These are phyloP conservation scores for Anguilla japonica DNA, from an alignment of 2,113 vertebrate species.

Conservation along the genomic window DNA sequence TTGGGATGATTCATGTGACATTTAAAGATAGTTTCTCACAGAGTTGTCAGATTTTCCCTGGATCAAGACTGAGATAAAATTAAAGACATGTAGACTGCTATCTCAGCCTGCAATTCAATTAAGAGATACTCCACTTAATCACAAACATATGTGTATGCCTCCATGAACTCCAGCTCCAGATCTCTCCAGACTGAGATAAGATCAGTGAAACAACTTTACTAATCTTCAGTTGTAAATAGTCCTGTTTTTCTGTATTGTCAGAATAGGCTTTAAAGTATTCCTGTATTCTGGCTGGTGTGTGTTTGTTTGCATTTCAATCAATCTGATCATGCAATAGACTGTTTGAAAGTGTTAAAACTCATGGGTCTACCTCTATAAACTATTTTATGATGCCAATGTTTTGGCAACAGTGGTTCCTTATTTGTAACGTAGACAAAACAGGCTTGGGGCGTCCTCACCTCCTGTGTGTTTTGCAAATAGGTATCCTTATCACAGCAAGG, in stretches of 20 bases:
- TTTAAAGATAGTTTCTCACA: neutral
- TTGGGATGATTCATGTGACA: neutral
- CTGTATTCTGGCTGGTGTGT: neutral
- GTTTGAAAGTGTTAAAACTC: too few species aligned
- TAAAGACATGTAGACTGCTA: neutral
- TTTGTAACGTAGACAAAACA: too few species aligned
- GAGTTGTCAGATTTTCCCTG: neutral
- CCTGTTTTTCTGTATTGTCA: neutral
- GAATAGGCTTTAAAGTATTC: neutral
- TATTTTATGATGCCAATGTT: too few species aligned
- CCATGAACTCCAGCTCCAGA: neutral
- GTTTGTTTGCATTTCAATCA: neutral
- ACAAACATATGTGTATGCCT: neutral
- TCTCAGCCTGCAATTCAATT: neutral
- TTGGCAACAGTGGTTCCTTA: too few species aligned
- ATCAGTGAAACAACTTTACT: neutral
- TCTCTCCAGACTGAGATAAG: slow-evolving; percentile 7
- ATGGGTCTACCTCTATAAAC: too few species aligned
- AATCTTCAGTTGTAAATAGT: neutral
- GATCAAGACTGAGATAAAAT: neutral
- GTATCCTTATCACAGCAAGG: too few species aligned
- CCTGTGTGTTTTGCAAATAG: too few species aligned
- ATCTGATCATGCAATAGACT: too few species aligned
- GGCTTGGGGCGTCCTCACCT: too few species aligned
- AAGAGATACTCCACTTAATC: neutral